Percentiles rank a stretch among this genome's conserved stretches.
phyloP scores from a whole-genome alignment of 2,888 invertebrate genomes.

The Galerucella nymphaeae region DNA sequence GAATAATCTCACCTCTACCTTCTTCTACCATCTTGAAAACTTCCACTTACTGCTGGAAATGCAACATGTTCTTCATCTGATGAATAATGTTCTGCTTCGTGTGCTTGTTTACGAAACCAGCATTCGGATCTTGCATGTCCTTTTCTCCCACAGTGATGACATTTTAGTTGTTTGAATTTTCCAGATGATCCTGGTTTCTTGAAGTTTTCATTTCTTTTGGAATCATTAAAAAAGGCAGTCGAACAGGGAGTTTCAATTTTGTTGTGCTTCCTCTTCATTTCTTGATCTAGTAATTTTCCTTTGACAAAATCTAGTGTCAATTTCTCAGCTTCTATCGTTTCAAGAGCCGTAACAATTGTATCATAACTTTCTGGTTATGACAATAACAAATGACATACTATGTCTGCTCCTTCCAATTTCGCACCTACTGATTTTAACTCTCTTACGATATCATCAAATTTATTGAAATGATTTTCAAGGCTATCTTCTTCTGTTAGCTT shows the following conservation, averaged over 20 bases:
- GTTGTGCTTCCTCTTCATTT: no score
- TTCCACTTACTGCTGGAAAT: conserved; percentile 9
- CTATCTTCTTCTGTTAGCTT: no score
- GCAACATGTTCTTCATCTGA: conserved; percentile 17
- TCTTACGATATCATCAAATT: no score
- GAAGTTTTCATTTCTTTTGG: conserved; percentile 9
- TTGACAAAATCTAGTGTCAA: no score
- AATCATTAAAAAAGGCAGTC: conserved; percentile 6
- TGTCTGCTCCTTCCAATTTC: no score
- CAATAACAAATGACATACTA: no score
- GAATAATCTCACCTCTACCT: background rate
- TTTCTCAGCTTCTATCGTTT: no score
- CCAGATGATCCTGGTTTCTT: conserved; percentile 8
- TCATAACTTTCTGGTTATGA: no score
- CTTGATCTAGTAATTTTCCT: no score
- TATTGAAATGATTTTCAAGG: no score
- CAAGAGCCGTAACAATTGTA: no score
- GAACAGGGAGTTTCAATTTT: background rate
- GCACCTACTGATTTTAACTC: no score
- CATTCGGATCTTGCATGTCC: conserved; percentile 24
- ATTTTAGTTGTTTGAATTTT: conserved; percentile 8
- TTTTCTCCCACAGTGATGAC: conserved; percentile 24
- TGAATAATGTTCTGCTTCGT: conserved; percentile 13
- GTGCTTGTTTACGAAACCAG: conserved; percentile 18
- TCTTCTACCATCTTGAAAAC: background rate